Evolutionary conservation across 1,140 invertebrate species (phyloP).

Genomic region (Lordiphosa mommai): DNA sequence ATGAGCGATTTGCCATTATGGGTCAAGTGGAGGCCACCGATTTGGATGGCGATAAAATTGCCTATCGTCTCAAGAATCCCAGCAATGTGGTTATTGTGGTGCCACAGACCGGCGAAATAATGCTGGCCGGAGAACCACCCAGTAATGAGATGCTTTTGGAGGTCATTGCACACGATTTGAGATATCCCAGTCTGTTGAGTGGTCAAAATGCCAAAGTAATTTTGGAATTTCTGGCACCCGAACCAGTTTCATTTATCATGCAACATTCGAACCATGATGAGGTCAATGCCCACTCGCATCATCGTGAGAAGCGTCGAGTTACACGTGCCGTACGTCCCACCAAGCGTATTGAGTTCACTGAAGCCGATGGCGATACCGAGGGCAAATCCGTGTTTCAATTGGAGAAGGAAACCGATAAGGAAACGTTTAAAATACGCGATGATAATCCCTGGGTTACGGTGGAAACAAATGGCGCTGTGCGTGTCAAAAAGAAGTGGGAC

Average conservation of each 20-base stretch:
- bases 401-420: slow-evolving; percentile 94
- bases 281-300: slow-evolving; percentile 81
- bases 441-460: slow-evolving; percentile 97
- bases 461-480: slow-evolving; percentile 93
- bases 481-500: slow-evolving; percentile 97
- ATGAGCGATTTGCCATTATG: slow-evolving; percentile 88
- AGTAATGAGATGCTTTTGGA: slow-evolving; percentile 85
- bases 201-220: slow-evolving; percentile 86
- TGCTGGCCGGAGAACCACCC: slow-evolving; percentile 88
- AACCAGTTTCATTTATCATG: slow-evolving; percentile 77
- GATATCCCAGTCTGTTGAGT: slow-evolving; percentile 85
- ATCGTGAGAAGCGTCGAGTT: slow-evolving; percentile 89
- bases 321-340: slow-evolving; percentile 93
- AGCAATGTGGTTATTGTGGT: slow-evolving; percentile 91
- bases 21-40: slow-evolving; percentile 91
- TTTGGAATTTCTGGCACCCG: slow-evolving; percentile 84
- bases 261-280: slow-evolving; percentile 81
- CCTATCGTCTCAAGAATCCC: slow-evolving; percentile 89
- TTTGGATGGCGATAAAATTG: slow-evolving; percentile 91
- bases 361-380: slow-evolving; percentile 93
- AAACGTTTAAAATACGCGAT: slow-evolving; percentile 95
- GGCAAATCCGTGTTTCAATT: slow-evolving; percentile 93
- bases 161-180: slow-evolving; percentile 90
- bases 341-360: slow-evolving; percentile 94
- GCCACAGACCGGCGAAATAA: slow-evolving; percentile 93